Base-by-base conservation (phyloP, 2,113 vertebrate genomes). In the Piaya cayana region DNA sequence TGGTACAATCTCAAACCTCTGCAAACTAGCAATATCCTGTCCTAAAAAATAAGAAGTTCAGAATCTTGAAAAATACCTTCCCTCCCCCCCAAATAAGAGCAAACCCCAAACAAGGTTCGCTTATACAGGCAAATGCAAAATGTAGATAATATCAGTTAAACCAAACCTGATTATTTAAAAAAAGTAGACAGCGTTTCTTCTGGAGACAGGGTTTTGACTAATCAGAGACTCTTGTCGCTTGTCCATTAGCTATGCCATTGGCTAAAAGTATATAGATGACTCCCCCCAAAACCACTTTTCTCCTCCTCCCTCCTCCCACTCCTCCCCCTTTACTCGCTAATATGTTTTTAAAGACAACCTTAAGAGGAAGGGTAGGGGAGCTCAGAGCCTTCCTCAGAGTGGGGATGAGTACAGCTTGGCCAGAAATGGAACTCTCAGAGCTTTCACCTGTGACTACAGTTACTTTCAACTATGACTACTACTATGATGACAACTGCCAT, bases 61-160 rank as follows among this genome's bases (percentile, higher is more conserved):
- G 34, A 83, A 90, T 79, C 62, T 94, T 88, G 36, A 94, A 96
- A 88, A 92, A 76, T 67, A 36, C 47, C n/a, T 84, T 82, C 18
- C 45, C 52, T 70, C 18, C 21, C 55, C 64, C 6, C 4, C 8
- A 32, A 87, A 76, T 25, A 90, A 88, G 91, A 80, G 26, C 53
- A 89, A 82, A 87, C 49, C 32, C 11, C 56, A 62, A 91, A 56
- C 39, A 6, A 21, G 19, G 34, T 53, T 94, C 15, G 32, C 89
- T 92, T 94, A 89, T 81, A 82, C 23, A 49, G 58, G 82, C 82
- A 95, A 93, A 96, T 65, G 64, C 39, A 95, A 97, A 84, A 95
- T 78, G 13, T 50, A 95, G 86, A 95, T 92, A 97, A 91, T 77
- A 93, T 89, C 68, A 62, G 59, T 72, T 84, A 32, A 72, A 52